A percentile compares a stretch with the other conserved stretches of the same genome.
These are phyloP conservation scores for Narcine bancroftii DNA, from an alignment of 2,113 vertebrate species.

Conservation along the genomic window DNA sequence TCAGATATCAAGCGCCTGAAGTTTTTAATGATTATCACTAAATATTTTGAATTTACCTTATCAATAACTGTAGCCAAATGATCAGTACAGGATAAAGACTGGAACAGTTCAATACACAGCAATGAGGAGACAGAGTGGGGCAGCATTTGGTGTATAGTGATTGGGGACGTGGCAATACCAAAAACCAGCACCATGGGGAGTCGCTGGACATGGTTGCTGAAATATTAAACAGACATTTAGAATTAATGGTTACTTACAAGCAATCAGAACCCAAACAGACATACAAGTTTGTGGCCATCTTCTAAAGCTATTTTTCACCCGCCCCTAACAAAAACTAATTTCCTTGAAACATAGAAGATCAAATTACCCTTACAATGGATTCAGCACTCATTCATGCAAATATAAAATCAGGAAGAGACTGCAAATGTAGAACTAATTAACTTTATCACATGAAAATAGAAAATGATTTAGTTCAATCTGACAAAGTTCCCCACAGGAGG, in stretches of 20 bases:
- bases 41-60: constrained; percentile 63
- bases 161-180: constrained; percentile 87
- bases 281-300: no score
- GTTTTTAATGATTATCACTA: no score
- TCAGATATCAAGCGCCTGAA: no score
- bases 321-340: not conserved
- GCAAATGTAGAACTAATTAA: no score
- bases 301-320: no score
- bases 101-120: constrained; percentile 89
- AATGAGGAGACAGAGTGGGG: constrained; percentile 86
- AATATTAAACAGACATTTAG: not conserved
- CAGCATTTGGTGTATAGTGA: constrained; percentile 82
- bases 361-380: not conserved
- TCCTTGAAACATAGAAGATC: not conserved
- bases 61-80: constrained; percentile 82
- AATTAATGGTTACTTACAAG: not conserved
- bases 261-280: not conserved
- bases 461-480: no score
- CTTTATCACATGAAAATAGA: no score
- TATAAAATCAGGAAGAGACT: no score
- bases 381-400: not conserved
- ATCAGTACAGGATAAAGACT: constrained; percentile 83
- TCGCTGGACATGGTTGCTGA: constrained; percentile 71
- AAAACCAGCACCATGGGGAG: constrained; percentile 85
- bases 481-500: no score